A percentile compares a stretch with the other conserved stretches of the same genome.
phyloP scores from a whole-genome alignment of 2,797 vertebrate genomes.

The Poeciliopsis infans region DNA sequence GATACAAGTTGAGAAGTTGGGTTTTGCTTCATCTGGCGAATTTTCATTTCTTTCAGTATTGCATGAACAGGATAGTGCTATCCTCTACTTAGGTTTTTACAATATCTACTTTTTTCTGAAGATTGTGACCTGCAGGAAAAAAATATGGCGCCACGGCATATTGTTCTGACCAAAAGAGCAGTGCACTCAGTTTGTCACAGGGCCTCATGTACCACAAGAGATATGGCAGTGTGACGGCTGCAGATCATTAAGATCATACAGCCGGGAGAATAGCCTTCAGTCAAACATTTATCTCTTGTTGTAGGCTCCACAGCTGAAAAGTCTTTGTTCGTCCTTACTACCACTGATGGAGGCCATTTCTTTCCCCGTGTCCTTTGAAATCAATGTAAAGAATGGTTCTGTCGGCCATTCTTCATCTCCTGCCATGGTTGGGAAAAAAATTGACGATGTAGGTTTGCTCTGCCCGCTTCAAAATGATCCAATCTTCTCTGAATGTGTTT shows the following conservation, averaged over 20 bases:
- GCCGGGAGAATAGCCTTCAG: constrained; percentile 75
- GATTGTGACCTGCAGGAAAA: constrained; percentile 58
- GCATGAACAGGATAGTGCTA: background rate
- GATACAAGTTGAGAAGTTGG: background rate
- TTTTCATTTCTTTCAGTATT: background rate
- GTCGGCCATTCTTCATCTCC: constrained; percentile 52
- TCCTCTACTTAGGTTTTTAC: background rate
- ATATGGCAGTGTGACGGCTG: constrained; percentile 70
- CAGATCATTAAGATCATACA: constrained; percentile 75
- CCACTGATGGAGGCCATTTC: constrained; percentile 76
- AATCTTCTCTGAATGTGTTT: constrained; percentile 46
- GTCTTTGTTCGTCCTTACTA: constrained; percentile 75
- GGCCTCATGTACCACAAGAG: constrained; percentile 75
- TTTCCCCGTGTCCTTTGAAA: constrained; percentile 69
- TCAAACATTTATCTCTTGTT: constrained; percentile 78
- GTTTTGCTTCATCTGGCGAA: background rate
- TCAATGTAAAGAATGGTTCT: constrained; percentile 72
- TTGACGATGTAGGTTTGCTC: constrained; percentile 35
- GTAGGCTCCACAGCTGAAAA: constrained; percentile 58
- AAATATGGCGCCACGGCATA: constrained; percentile 38
- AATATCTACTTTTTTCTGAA: background rate
- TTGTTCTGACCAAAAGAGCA: constrained; percentile 65
- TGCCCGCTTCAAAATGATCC: constrained; percentile 42
- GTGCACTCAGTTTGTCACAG: constrained; percentile 59
- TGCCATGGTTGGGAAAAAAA: constrained; percentile 11